Evolutionary conservation across 2,113 vertebrate species (phyloP).

Genomic region (Brachypteracias leptosomus): DNA sequence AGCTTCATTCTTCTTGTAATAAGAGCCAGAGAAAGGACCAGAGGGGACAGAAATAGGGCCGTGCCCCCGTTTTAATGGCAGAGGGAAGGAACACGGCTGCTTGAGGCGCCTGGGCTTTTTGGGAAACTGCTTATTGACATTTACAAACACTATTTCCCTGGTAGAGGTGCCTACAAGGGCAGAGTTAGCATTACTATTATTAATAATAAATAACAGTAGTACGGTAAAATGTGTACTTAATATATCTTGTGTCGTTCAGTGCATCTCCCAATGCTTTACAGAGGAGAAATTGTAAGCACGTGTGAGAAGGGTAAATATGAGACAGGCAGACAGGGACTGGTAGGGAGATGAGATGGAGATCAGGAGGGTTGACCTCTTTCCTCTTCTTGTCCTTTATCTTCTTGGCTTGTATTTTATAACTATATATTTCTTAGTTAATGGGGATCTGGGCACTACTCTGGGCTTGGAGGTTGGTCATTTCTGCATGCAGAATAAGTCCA

Average conservation of each 20-base stretch:
- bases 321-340: background rate
- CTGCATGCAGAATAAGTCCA: background rate
- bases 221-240: constrained; percentile 15
- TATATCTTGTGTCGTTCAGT: background rate
- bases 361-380: background rate
- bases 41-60: background rate
- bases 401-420: background rate
- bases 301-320: background rate
- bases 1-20: background rate
- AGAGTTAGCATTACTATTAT: constrained; percentile 42
- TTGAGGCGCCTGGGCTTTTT: background rate
- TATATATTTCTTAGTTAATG: background rate
- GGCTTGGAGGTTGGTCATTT: background rate
- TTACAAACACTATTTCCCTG: background rate
- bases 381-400: background rate
- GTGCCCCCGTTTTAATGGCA: background rate
- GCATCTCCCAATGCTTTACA: background rate
- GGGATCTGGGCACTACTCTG: accelerated
- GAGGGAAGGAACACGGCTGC: background rate
- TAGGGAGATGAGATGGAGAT: background rate
- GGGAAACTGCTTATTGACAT: background rate
- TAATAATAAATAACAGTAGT: constrained; percentile 56
- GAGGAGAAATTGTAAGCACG: background rate
- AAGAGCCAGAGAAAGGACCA: background rate
- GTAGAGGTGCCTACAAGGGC: constrained; percentile 50